phyloP scores from a whole-genome alignment of 2,888 invertebrate genomes.

The Caenorhabditis sp. region DNA sequence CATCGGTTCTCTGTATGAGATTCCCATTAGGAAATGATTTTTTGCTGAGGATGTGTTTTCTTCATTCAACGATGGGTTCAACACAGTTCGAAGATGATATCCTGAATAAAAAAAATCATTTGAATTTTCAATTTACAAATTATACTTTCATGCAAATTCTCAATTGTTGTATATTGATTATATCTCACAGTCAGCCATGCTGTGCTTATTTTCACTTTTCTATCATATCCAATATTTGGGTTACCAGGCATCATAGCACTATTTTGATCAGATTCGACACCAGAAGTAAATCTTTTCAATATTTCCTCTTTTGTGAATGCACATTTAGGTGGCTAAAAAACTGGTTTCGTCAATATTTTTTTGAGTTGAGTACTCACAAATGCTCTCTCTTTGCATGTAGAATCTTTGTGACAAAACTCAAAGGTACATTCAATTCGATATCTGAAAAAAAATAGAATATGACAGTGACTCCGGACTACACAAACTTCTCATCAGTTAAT shows the following conservation, averaged over 20 bases:
- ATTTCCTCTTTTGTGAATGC: slow-evolving; percentile 55
- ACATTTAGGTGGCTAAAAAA: slow-evolving; percentile 57
- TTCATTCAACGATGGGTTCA: slow-evolving; percentile 30
- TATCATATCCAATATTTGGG: slow-evolving; percentile 39
- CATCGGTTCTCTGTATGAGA: slow-evolving; percentile 37
- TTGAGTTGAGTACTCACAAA: slow-evolving; percentile 24
- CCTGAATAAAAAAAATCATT: slow-evolving; percentile 30
- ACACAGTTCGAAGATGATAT: slow-evolving; percentile 36
- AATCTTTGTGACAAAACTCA: slow-evolving; percentile 45
- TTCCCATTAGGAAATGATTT: slow-evolving; percentile 44
- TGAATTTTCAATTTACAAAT: not conserved
- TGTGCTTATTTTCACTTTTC: slow-evolving; percentile 36
- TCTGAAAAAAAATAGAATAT: slow-evolving; percentile 8
- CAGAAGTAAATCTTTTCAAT: slow-evolving; percentile 28
- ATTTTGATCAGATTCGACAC: slow-evolving; percentile 17
- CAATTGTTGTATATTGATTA: slow-evolving; percentile 49
- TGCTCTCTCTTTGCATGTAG: slow-evolving; percentile 28
- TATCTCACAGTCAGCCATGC: slow-evolving; percentile 52
- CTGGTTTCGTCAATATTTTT: not conserved
- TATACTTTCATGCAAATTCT: slow-evolving; percentile 41
- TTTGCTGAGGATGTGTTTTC: slow-evolving; percentile 8
- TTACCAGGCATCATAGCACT: slow-evolving; percentile 33
- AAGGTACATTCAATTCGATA: slow-evolving; percentile 51
- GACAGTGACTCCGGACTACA: slow-evolving; percentile 3
- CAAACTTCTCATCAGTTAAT: slow-evolving; percentile 40